Evolutionary conservation across 2,113 vertebrate species (phyloP).

Genomic region (Prinia subflava): DNA sequence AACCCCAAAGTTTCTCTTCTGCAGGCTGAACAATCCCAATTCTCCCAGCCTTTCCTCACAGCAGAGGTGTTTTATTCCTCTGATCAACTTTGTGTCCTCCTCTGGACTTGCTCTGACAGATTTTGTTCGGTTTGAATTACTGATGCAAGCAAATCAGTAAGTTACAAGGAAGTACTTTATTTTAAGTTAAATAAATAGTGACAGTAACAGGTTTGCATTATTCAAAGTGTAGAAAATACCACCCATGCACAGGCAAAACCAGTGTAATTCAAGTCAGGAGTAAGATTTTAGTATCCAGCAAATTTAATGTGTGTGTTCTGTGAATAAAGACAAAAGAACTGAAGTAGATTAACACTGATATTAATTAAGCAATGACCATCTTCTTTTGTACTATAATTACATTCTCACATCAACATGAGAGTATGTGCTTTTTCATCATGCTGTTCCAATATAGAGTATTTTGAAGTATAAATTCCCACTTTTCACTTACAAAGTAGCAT

Average conservation of each 20-base stretch:
- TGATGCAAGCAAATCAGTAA: conserved; percentile 3
- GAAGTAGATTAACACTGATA: background rate
- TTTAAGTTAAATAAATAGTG: conserved; percentile 53
- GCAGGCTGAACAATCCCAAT: background rate
- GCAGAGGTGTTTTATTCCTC: background rate
- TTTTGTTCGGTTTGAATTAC: conserved; percentile 4
- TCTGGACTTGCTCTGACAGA: background rate
- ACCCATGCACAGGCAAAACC: conserved; percentile 17
- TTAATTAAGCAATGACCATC: background rate
- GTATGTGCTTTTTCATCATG: background rate
- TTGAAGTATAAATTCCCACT: background rate
- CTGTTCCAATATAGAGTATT: background rate
- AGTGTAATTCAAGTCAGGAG: conserved; percentile 13
- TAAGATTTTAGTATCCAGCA: background rate
- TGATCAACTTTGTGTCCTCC: background rate
- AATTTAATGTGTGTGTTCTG: background rate
- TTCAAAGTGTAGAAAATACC: conserved; percentile 47
- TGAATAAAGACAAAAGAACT: conserved; percentile 2
- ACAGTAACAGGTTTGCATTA: conserved; percentile 28
- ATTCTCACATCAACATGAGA: background rate
- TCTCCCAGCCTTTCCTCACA: background rate
- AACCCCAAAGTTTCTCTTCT: background rate
- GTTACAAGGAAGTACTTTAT: conserved; percentile 47
- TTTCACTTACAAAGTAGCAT: background rate
- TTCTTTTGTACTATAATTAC: background rate